Evolutionary conservation across 1,140 invertebrate genomes (phyloP), one percentile per base, ranked within the genome.

Genomic region (Coboldia fuscipes): DNA sequence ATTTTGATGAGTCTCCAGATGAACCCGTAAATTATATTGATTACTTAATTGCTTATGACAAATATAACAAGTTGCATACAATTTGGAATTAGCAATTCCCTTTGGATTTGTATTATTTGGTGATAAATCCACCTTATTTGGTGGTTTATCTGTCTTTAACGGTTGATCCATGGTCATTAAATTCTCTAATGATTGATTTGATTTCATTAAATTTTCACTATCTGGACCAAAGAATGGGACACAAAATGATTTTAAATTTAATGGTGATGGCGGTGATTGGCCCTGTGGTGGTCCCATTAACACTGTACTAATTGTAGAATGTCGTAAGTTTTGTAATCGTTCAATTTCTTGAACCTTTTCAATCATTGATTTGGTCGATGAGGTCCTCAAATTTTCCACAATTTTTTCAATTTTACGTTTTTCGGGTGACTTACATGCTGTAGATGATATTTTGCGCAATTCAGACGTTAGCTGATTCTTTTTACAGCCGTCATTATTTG

Each of bases 1-100:
- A 43, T 83, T 81, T 45, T 80, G 78, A 48, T 85, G 81, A 12
- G 81, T 85, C 49, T 86, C 83, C 67, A 86, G 74, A 47, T 86
- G 82, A 39, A 88, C 81, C 29, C 81, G 63, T 43, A 86, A 57
- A 56, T 88, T 88, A 55, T 88, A 88, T 50, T 84, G 81, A 58
- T 86, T 86, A 54, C 78, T 83, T 21, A 86, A 60, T 37, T 82
- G 76, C 54, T 86, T 86, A 42, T 77, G 72, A 57, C 82, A 86
- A 23, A 86, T 68, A 36, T 74, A 68, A 54, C 83, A 86, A n/a
- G 72, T 73, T n/a, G 70, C 70, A 46, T 49, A 60, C 4, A 54
- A 41, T 37, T 60, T 58, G n/a, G 54, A 48, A 37, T 54, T 61
- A 15, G 57, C 57, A 7, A 44, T 30, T 13, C 46, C 38, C 10